Percentiles rank a stretch among this genome's conserved stretches.
Conservation (phyloP, 2,797 vertebrate genomes). For the Aplochiton taeniatus region DNA sequence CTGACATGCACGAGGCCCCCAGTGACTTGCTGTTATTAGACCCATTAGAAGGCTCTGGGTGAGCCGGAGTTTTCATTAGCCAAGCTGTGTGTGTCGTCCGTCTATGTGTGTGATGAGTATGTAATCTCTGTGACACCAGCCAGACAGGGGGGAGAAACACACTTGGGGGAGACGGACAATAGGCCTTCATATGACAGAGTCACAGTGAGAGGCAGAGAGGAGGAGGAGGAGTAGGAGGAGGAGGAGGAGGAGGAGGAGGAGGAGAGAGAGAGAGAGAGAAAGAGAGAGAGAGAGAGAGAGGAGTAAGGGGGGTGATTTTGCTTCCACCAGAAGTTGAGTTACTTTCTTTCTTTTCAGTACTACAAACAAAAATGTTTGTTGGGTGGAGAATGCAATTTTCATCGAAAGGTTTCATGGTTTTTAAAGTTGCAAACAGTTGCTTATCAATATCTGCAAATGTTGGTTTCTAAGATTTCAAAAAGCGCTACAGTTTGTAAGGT, state of each 20-base stretch:
- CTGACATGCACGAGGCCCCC: constrained; percentile 62
- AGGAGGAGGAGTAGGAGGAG: too few relatives aligned
- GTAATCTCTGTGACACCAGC: constrained; percentile 72
- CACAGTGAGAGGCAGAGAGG: constrained; percentile 17
- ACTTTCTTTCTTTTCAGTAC: constrained; percentile 19
- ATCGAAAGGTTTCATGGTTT: too few relatives aligned
- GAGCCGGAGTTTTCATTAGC: constrained; percentile 64
- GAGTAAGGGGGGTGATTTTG: constrained; percentile 2
- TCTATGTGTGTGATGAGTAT: constrained; percentile 59
- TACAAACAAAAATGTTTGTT: too few relatives aligned
- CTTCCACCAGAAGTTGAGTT: constrained; percentile 35
- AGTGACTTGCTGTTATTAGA: constrained; percentile 60
- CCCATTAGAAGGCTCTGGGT: constrained; percentile 59
- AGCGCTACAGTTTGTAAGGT: not conserved
- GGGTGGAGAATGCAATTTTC: too few relatives aligned
- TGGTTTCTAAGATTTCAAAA: too few relatives aligned
- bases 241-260: not conserved
- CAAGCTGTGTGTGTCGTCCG: constrained; percentile 14
- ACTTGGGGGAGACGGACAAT: constrained; percentile 47
- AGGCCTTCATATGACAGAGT: constrained; percentile 35
- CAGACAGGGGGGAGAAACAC: constrained; percentile 56
- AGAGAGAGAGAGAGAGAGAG: constrained; percentile 9
- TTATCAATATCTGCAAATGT: too few relatives aligned
- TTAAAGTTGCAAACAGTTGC: too few relatives aligned
- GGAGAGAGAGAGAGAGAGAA: constrained; percentile 7